These are phyloP conservation scores for Ryuthela nishihirai DNA, from an alignment of 2,888 invertebrate species.

Conservation along the genomic window DNA sequence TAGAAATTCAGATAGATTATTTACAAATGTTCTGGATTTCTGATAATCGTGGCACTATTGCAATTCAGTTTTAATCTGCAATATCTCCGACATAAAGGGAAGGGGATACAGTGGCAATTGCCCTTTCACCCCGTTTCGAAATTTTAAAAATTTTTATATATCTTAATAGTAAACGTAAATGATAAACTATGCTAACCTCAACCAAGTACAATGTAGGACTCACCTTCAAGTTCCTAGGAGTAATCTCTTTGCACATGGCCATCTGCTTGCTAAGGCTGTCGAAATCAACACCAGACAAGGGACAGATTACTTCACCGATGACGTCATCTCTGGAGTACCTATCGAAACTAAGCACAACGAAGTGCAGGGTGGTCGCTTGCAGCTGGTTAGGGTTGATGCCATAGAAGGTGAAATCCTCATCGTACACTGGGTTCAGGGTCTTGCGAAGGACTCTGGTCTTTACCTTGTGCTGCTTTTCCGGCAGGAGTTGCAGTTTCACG, in stretches of 20 bases:
- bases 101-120: too few relatives aligned
- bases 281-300: conserved; percentile 41
- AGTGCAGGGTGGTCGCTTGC: conserved; percentile 84
- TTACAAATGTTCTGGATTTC: too few relatives aligned
- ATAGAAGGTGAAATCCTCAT: conserved; percentile 99
- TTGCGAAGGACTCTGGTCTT: conserved; percentile 94
- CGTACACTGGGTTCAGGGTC: conserved; percentile 93
- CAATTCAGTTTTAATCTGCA: too few relatives aligned
- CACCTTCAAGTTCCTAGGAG: conserved; percentile 89
- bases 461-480: conserved; percentile 96
- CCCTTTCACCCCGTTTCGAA: too few relatives aligned
- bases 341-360: conserved; percentile 85
- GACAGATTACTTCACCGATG: conserved; percentile 91
- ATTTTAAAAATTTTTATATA: too few relatives aligned
- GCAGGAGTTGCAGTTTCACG: conserved; percentile 93
- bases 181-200: too few relatives aligned
- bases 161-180: too few relatives aligned
- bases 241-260: conserved; percentile 78
- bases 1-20: too few relatives aligned
- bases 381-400: conserved; percentile 83
- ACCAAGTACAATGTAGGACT: conserved; percentile 38
- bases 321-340: conserved; percentile 97
- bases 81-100: too few relatives aligned
- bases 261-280: conserved; percentile 59
- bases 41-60: too few relatives aligned